A percentile compares a stretch with the other conserved stretches of the same genome.
Evolutionary conservation across 2,888 invertebrate species (phyloP).

Genomic region (Troides aeacus): DNA sequence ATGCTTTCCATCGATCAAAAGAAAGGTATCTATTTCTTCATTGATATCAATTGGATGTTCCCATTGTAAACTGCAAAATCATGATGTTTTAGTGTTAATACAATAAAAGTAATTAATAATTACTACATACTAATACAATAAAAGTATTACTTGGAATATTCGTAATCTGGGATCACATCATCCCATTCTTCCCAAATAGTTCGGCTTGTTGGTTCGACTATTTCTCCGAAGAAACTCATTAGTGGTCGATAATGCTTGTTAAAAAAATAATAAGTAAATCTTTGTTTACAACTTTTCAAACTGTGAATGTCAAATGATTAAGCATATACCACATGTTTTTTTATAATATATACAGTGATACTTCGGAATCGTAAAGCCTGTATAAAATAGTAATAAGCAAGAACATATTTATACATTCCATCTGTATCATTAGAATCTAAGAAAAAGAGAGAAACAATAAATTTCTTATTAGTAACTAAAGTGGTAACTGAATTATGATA

Average conservation of each 20-base stretch:
- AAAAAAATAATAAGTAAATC: not conserved
- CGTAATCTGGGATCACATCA: slow-evolving; percentile 43
- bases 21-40: slow-evolving; percentile 49
- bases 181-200: slow-evolving; percentile 75
- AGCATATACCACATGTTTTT: not conserved
- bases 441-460: too few relatives aligned
- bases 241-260: not conserved
- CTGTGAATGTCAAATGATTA: slow-evolving; percentile 22
- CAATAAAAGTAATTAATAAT: not conserved
- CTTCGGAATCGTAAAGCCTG: not conserved
- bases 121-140: not conserved
- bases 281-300: slow-evolving; percentile 3
- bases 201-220: slow-evolving; percentile 63
- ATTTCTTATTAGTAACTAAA: too few relatives aligned
- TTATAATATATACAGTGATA: not conserved
- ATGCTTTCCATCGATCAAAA: slow-evolving; percentile 67
- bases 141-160: slow-evolving; percentile 40
- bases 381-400: not conserved
- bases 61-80: slow-evolving; percentile 58
- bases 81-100: not conserved
- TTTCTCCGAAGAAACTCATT: slow-evolving; percentile 69
- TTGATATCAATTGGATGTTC: slow-evolving; percentile 41
- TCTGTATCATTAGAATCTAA: too few relatives aligned
- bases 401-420: too few relatives aligned
- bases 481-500: too few relatives aligned